Evolutionary conservation across 30 jellyfish, hydroid and myxozoan species (phyloP), one percentile per base, ranked within the genome.

Genomic region (Hydra vulgaris): DNA sequence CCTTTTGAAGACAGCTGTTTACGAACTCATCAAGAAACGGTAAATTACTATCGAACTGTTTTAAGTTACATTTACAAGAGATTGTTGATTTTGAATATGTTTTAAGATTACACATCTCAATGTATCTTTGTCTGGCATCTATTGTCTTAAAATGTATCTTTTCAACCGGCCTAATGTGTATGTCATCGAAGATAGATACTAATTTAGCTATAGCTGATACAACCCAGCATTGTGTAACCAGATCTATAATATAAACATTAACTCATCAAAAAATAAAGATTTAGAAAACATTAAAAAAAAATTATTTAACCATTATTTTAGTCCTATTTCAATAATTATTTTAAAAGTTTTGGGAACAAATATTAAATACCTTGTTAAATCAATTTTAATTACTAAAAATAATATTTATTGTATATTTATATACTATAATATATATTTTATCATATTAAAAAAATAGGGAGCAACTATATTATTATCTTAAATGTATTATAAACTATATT

Each of bases 11-110:
- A 17, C 87, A 88, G 24, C 78, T 88, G 3, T 82, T 72, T 8
- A 84, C 94, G 21, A 84, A 82, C 17, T 67, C 96, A 75, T 89
- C 96, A 23, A 89, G 91, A 69, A 89, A 84, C 15, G 95, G 79
- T 77, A 89, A 78, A 7, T 90, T 71, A 0, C 88, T 52, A 67
- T 89, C 96, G 53, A 89, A 88, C 84, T 88, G 87, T 17, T 88
- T 94, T 54, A 89, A 77, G 66, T 89, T 88, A 4, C 89, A 89
- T 79, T 88, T 89, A 52, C 56, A 52, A 0, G 94, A 94, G 8
- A 88, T 70, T 7, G 56, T 19, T 25, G n/a, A 66, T 16, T 25
- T 0, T 25, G 72, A 75, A 75, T 5, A 25, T 21, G 21, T 23
- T 21, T 25, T 7, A n/a, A 54, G 7, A 75, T 66, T 54, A 7